phyloP scores from a whole-genome alignment of 2,113 vertebrate genomes.

The Montifringilla adamsi region DNA sequence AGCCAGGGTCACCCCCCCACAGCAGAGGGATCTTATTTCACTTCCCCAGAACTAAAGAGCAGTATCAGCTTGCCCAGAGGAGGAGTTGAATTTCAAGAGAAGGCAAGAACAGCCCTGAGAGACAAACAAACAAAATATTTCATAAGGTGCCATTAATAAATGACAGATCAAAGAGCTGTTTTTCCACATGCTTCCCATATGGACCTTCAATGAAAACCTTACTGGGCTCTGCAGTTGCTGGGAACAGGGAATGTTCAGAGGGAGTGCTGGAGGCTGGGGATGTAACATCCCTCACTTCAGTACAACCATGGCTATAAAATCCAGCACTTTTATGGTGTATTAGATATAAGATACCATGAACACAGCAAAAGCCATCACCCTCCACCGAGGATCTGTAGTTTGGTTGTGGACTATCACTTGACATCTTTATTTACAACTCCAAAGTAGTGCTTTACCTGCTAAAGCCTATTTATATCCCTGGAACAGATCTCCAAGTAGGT shows the following conservation, averaged over 20 bases:
- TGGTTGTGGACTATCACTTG: not conserved
- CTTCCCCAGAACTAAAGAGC: not conserved
- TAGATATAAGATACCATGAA: not conserved
- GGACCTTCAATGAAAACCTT: not conserved
- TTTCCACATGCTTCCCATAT: not conserved
- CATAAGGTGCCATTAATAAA: not conserved
- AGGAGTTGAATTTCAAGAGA: not conserved
- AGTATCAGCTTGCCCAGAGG: not conserved
- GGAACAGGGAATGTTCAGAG: not conserved
- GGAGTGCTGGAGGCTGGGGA: not conserved
- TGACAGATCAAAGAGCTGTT: not conserved
- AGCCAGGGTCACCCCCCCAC: not conserved
- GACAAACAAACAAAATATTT: not conserved
- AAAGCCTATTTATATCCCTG: not conserved
- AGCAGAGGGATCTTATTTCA: not conserved
- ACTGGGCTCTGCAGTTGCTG: not conserved
- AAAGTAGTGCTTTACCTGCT: not conserved
- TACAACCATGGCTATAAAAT: not conserved
- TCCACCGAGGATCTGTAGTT: not conserved
- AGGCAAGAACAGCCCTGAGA: not conserved
- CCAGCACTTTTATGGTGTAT: not conserved
- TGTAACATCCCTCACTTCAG: not conserved
- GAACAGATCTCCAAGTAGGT: not conserved
- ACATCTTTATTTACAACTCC: not conserved
- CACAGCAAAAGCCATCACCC: not conserved